Evolutionary conservation across 2,888 invertebrate genomes (phyloP).

Genomic region (Drosophila pseudotakahashii): DNA sequence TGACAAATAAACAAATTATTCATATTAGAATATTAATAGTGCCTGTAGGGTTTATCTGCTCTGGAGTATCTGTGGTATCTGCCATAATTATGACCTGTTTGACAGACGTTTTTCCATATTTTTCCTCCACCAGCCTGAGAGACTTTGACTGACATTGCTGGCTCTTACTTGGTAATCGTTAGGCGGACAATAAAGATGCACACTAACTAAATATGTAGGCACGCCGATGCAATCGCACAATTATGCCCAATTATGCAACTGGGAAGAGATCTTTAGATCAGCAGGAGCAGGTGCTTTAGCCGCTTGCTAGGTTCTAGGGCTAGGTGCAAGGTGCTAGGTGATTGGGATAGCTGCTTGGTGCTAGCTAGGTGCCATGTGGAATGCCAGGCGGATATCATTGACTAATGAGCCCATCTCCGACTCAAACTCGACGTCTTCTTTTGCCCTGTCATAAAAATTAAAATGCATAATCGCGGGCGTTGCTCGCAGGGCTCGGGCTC

Average conservation of each 20-base stretch:
- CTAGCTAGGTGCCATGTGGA: conserved; percentile 52
- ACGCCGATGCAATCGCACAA: conserved; percentile 69
- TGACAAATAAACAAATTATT: conserved; percentile 76
- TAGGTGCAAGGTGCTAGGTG: no score
- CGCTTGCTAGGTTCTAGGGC: conserved; percentile 43
- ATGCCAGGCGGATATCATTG: conserved; percentile 65
- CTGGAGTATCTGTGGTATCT: conserved; percentile 55
- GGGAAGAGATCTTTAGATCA: conserved; percentile 36
- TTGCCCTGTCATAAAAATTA: conserved; percentile 55
- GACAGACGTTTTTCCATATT: conserved; percentile 6
- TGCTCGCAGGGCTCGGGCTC: conserved; percentile 32
- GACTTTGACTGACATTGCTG: conserved; percentile 33
- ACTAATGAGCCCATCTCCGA: conserved; percentile 62
- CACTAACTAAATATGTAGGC: conserved; percentile 45
- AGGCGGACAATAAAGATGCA: conserved; percentile 50
- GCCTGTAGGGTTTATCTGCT: conserved; percentile 38
- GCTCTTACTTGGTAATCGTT: conserved; percentile 36
- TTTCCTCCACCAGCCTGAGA: neutral
- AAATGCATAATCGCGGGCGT: conserved; percentile 57
- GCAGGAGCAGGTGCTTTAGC: conserved; percentile 12
- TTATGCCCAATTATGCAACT: conserved; percentile 75
- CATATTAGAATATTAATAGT: conserved; percentile 68
- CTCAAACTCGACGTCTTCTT: conserved; percentile 15
- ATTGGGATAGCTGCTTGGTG: no score
- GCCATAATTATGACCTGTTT: conserved; percentile 57